Base-by-base conservation (phyloP, 2,797 vertebrate species). In the Eulemur rubriventer region DNA sequence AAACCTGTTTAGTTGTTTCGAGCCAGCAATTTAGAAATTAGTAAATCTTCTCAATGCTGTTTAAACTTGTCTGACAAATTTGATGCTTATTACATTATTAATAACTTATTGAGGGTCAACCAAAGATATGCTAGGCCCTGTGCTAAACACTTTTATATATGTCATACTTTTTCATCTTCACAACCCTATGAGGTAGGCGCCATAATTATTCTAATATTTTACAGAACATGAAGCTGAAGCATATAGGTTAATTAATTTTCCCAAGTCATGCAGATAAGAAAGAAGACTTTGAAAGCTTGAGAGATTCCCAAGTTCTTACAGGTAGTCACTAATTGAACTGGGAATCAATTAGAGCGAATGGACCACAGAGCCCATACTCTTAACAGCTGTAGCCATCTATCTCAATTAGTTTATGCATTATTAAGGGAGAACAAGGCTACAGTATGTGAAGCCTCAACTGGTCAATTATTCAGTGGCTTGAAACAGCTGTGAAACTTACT, bases 71-170 rank as follows among this genome's bases (percentile, higher is more conserved):
- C 35, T 72, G 50, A 70, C 14, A 85, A 88, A 78, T 92, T 24
- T 43, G 7, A 22, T 86, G 12, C 38, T 91, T 88, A 79, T 48
- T 75, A 50, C 24, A 52, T 86, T 89, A 76, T 87, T 88, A 92
- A 43, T 69, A 50, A 78, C 55, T 96, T 63, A n/a, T 72, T 88
- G 69, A 90, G n/a, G 59, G 46, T 50, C 84, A 95, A 89, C 26
- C 72, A 30, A 43, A 61, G 24, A 81, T 65, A 38, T 57, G 2
- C 4, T 75, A 43, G n/a, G 41, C 24, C 18, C 8, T 55, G 8
- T 67, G 18, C 52, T 79, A 75, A 82, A 10, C 22, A 35, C 5
- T 59, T 84, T 78, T 35, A 43, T 81, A 35, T 20, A 24, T 43
- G 20, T 48, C 28, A 0, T 67, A 78, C 70, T 20, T 76, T 85